Evolutionary conservation across 2,888 invertebrate genomes (phyloP).

Genomic region (Stratiomys singularior): DNA sequence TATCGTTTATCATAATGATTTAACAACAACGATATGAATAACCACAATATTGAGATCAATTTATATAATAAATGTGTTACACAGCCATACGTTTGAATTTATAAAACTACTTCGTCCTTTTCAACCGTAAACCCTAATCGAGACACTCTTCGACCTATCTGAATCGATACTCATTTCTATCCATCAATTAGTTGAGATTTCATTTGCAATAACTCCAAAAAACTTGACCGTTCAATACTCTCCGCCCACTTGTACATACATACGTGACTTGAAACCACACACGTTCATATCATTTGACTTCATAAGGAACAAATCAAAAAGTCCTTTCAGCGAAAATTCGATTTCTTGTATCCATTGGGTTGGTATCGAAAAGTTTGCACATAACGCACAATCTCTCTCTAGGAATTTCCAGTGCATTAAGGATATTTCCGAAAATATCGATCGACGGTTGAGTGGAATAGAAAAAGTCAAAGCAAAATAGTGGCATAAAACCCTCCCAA

Average conservation of each 20-base stretch:
- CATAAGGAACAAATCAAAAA: constrained; percentile 42
- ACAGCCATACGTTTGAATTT: too few species aligned
- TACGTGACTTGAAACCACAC: constrained; percentile 24
- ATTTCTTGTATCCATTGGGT: constrained; percentile 17
- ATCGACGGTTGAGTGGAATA: constrained; percentile 29
- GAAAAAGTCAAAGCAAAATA: constrained; percentile 25
- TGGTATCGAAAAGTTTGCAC: constrained; percentile 34
- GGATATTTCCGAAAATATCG: constrained; percentile 50
- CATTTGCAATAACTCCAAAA: neutral
- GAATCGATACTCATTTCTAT: neutral
- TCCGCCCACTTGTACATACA: neutral
- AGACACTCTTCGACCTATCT: too few species aligned
- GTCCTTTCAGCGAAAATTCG: constrained; percentile 30
- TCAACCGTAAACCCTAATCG: too few species aligned
- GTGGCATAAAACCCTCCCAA: neutral
- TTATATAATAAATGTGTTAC: too few species aligned
- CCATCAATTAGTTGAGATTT: neutral
- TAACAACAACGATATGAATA: too few species aligned
- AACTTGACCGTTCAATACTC: too few species aligned
- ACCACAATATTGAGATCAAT: too few species aligned
- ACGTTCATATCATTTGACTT: constrained; percentile 38
- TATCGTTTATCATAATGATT: too few species aligned
- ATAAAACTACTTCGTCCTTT: too few species aligned
- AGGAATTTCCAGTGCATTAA: constrained; percentile 49
- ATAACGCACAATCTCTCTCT: constrained; percentile 41